Evolutionary conservation across 1,140 invertebrate species (phyloP), one percentile per base, ranked within the genome.

Genomic region (Littorina saxatilis): DNA sequence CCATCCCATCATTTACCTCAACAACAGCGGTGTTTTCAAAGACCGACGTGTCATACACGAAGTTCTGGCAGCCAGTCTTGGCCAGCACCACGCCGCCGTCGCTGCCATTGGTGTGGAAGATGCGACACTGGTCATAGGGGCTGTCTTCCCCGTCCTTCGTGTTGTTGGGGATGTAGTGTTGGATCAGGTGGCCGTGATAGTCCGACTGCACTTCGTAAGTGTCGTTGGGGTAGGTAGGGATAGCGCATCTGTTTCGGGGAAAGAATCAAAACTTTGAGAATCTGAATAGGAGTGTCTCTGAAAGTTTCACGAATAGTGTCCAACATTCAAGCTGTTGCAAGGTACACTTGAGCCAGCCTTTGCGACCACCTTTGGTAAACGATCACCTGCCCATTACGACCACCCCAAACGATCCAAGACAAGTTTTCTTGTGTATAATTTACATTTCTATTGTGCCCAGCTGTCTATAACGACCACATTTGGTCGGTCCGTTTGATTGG

Each of bases 41-140:
- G n/a, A 78, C n/a, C 1, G 81, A 78, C 32, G 52, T 68, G 55
- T 82, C 81, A n/a, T 82, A 82, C 29, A 82, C 81, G 75, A 75
- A 82, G 23, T 40, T 37, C 20, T 37, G 39, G 32, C 81, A 82
- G 7, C 32, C 47, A 5, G 11, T 27, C 0, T 39, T 73, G 17
- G 70, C 1, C 2, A 20, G 29, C 1, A 27, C 47, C 2, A 11
- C 23, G 39, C 32, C 23, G 29, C 58, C n/a, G 23, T 43, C 66
- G n/a, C 58, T 43, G 11, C 66, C 35, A n/a, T 63, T 29, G 2
- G 27, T 7, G n/a, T 11, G 27, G 35, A 37, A 40, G 29, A 82
- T 39, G 55, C 32, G 61, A 73, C 81, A 82, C 63, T 78, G 75
- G 55, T 75, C 76, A 23, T 70, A 77, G 9, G 43, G 58, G n/a